Evolutionary conservation across 2,888 invertebrate genomes (phyloP).

Genomic region (Heteropelma amictum): DNA sequence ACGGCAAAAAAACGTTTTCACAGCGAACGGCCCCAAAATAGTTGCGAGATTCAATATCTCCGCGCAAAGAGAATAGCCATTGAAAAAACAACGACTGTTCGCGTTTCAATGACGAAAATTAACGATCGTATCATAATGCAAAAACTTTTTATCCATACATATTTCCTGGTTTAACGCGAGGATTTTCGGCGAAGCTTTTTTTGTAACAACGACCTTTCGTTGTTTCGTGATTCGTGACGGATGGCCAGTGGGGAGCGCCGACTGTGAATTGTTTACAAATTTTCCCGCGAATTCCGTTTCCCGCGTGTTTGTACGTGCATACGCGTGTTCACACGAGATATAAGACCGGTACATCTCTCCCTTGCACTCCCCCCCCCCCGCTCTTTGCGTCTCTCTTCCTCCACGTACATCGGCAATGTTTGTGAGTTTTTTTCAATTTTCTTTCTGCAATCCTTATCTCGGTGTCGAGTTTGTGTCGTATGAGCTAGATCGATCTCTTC

Average conservation of each 20-base stretch:
- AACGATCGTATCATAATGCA: too few species aligned
- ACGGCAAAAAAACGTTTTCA: too few species aligned
- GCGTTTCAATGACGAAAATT: too few species aligned
- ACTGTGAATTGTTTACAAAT: conserved; percentile 61
- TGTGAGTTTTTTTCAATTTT: neutral
- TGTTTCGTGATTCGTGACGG: neutral
- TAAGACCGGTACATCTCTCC: conserved; percentile 2
- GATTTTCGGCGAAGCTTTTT: neutral
- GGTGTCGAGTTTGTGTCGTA: conserved; percentile 7
- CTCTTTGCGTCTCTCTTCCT: neutral
- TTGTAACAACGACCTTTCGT: neutral
- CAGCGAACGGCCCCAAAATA: too few species aligned
- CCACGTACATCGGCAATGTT: neutral
- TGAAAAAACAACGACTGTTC: too few species aligned
- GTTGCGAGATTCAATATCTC: too few species aligned
- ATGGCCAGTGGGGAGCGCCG: conserved; percentile 45
- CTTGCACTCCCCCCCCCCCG: neutral
- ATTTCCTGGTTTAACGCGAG: too few species aligned
- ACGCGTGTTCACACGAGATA: conserved; percentile 35
- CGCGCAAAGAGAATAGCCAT: too few species aligned
- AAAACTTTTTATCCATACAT: too few species aligned
- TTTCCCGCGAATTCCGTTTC: conserved; percentile 62
- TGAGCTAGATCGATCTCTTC: conserved; percentile 40
- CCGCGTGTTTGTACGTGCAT: conserved; percentile 6
- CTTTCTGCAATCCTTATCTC: conserved; percentile 25